phyloP scores from a whole-genome alignment of 2,113 vertebrate genomes.

The Bubo blakistoni region DNA sequence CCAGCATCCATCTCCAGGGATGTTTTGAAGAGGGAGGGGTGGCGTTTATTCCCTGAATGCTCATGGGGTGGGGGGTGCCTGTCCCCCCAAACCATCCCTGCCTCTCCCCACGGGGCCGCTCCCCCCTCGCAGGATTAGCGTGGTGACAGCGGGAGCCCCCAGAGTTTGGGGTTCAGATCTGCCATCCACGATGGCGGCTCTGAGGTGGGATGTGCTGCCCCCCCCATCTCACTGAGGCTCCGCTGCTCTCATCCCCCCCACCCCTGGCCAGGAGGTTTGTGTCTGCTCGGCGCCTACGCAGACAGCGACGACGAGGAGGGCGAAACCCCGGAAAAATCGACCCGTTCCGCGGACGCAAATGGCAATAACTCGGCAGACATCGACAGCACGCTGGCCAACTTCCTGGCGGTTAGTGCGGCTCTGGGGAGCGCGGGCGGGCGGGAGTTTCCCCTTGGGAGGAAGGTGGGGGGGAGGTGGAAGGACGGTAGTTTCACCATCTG shows the following conservation, averaged over 20 bases:
- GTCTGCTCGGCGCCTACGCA: slow-evolving; percentile 92
- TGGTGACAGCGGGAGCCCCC: accelerated
- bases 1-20: accelerated
- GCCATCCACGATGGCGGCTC: not conserved
- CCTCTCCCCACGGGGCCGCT: not conserved
- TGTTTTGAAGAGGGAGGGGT: not conserved
- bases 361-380: slow-evolving; percentile 83
- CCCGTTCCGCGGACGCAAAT: slow-evolving; percentile 66
- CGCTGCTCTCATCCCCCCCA: too few relatives aligned
- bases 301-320: slow-evolving; percentile 92
- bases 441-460: too few relatives aligned
- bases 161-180: too few relatives aligned
- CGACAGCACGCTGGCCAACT: slow-evolving; percentile 94
- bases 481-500: accelerated
- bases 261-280: slow-evolving; percentile 82
- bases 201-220: too few relatives aligned
- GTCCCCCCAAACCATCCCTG: too few relatives aligned
- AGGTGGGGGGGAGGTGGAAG: accelerated
- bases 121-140: accelerated
- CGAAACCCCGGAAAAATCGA: slow-evolving; percentile 61
- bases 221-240: not conserved
- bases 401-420: slow-evolving; percentile 85
- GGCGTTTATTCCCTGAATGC: accelerated
- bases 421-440: accelerated
- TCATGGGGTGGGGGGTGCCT: accelerated